These are phyloP conservation scores for Macrophya annulata DNA, from an alignment of 2,888 invertebrate species.

Conservation along the genomic window DNA sequence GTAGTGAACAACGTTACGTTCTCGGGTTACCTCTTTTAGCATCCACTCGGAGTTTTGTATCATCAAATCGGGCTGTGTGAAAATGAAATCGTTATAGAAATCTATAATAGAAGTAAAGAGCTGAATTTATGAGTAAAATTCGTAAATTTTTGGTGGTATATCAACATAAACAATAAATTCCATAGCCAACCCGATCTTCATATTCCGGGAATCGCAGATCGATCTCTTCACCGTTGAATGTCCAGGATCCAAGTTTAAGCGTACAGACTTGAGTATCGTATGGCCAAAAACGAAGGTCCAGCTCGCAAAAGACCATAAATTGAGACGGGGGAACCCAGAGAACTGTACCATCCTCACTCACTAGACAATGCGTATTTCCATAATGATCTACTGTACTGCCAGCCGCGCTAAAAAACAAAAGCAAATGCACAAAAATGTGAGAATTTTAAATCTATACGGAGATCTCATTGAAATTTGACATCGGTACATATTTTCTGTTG, in stretches of 20 bases:
- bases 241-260: conserved; percentile 89
- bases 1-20: conserved; percentile 79
- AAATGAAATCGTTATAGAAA: background rate
- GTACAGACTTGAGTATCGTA: conserved; percentile 86
- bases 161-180: background rate
- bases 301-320: conserved; percentile 84
- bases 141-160: too few species aligned
- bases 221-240: conserved; percentile 84
- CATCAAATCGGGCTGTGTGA: conserved; percentile 59
- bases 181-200: conserved; percentile 61
- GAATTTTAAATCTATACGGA: too few species aligned
- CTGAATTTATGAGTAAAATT: background rate
- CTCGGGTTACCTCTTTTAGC: conserved; percentile 77
- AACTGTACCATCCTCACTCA: conserved; percentile 81
- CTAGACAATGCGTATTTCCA: conserved; percentile 82
- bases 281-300: conserved; percentile 88
- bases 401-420: conserved; percentile 80
- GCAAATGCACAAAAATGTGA: too few species aligned
- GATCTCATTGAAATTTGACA: too few species aligned
- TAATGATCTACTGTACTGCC: conserved; percentile 83
- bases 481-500: too few species aligned
- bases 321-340: conserved; percentile 87
- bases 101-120: background rate
- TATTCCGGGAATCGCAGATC: conserved; percentile 76
- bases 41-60: conserved; percentile 80